Conservation (phyloP, 2,113 vertebrate species). For the Pithys albifrons region DNA sequence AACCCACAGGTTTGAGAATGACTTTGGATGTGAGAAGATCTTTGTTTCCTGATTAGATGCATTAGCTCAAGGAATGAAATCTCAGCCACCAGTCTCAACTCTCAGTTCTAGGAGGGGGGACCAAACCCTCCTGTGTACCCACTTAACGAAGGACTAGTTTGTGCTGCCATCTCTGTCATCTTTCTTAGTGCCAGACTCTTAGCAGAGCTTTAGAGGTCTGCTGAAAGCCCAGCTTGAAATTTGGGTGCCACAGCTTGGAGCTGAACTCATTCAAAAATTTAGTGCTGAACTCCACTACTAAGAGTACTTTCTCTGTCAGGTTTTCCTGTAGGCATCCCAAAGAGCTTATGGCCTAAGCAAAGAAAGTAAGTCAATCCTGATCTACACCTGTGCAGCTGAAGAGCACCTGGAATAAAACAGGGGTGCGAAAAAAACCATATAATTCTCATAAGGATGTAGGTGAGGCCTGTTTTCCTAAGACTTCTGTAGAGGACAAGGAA, state of each 20-base stretch:
- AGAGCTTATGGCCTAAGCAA: neutral
- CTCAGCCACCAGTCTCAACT: neutral
- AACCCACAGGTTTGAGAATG: neutral
- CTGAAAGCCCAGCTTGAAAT: neutral
- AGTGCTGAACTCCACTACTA: neutral
- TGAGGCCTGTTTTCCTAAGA: neutral
- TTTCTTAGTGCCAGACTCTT: neutral
- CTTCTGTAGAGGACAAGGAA: neutral
- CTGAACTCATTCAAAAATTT: neutral
- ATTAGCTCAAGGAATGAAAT: neutral
- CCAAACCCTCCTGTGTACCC: neutral
- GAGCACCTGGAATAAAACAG: neutral
- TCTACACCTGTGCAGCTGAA: neutral
- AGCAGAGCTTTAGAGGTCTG: neutral
- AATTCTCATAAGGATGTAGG: neutral
- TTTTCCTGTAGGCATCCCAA: neutral
- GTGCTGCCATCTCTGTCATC: neutral
- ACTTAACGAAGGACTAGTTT: neutral
- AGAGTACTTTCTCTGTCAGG: neutral
- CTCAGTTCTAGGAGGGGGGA: neutral
- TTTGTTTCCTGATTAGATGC: neutral
- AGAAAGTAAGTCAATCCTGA: neutral
- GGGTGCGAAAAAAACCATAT: neutral
- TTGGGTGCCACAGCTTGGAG: neutral
- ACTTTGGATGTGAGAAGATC: neutral